A percentile compares a stretch with the other conserved stretches of the same genome.
These are phyloP conservation scores for Psilanteris sp. DNA, from an alignment of 1,140 invertebrate genomes.

Conservation along the genomic window DNA sequence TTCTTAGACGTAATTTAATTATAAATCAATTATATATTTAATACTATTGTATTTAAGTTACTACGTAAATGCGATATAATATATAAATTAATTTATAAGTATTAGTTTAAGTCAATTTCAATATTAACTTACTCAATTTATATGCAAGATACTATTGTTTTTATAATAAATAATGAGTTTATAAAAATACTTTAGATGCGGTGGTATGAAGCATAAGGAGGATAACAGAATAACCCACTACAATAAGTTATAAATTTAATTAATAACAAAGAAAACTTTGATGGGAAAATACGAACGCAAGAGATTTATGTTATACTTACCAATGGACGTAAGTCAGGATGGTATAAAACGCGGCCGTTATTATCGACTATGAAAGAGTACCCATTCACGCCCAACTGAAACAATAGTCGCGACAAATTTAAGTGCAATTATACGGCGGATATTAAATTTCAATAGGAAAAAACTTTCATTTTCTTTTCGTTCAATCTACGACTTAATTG, in stretches of 20 bases:
- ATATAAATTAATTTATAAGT: too few relatives aligned
- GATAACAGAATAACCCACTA: too few relatives aligned
- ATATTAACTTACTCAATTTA: too few relatives aligned
- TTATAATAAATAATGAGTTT: too few relatives aligned
- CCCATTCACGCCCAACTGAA: constrained; percentile 95
- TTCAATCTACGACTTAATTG: background rate
- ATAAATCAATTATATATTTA: too few relatives aligned
- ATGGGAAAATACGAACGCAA: constrained; percentile 18
- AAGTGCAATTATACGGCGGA: constrained; percentile 37
- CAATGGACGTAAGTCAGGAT: constrained; percentile 96
- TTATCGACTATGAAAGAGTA: constrained; percentile 98
- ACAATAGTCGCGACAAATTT: constrained; percentile 66
- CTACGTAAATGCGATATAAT: too few relatives aligned
- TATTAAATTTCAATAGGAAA: constrained; percentile 26
- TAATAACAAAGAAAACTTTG: constrained; percentile 41
- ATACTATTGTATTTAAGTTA: too few relatives aligned
- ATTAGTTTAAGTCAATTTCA: too few relatives aligned
- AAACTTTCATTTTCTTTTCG: constrained; percentile 6
- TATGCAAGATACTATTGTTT: too few relatives aligned
- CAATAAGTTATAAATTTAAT: constrained; percentile 45
- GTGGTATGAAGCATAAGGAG: too few relatives aligned
- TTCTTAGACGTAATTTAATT: too few relatives aligned
- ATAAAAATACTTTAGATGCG: too few relatives aligned
- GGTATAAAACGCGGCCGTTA: constrained; percentile 97
- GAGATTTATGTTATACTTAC: constrained; percentile 81